Base-by-base conservation (phyloP, 2,797 vertebrate species). In the Otus scops region DNA sequence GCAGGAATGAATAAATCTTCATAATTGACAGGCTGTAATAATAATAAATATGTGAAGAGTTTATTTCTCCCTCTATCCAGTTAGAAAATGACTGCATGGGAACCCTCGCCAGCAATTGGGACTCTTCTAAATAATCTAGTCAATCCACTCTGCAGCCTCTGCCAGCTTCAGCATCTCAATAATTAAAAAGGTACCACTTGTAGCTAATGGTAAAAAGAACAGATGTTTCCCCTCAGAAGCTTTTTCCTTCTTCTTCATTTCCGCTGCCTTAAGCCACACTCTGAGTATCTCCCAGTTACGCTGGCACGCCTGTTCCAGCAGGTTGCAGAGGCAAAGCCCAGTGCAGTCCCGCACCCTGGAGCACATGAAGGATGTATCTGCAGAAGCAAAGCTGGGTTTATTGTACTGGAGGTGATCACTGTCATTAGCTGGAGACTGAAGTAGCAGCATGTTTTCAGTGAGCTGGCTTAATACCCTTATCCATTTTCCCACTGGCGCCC, bases 161-260 rank as follows among this genome's bases (percentile, higher is more conserved):
- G 95, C 96, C 95, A 96, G 93, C 85, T 93, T 84, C 90, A 93
- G 91, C 75, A 94, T 95, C 89, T 97, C 95, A 92, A 91, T 97
- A 96, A 98, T 97, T 94, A 88, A 95, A 95, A 96, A 93, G 89
- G 70, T 70, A 74, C 86, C 36, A 77, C 86, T 92, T 96, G 91
- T 81, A 84, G 81, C 51, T 96, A 85, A 85, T 81, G 81, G 82
- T 80, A 76, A 74, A 88, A 50, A 75, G 75, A 89, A 50, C 69
- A 76, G 61, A 82, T 86, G 80, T 80, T 94, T 92, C 65, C 71
- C 64, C 51, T 86, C 80, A 28, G 80, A 85, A 91, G 60, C 38
- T 22, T 70, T 86, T 88, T 76, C 50, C 30, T 84, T 71, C 65
- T 48, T 84, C 26, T 74, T 94, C 0, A 0, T 78, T 93, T 91